Percentiles rank a stretch among this genome's conserved stretches.
Conservation (phyloP, 1,140 invertebrate species). For the Tetramorium parvispinum region DNA sequence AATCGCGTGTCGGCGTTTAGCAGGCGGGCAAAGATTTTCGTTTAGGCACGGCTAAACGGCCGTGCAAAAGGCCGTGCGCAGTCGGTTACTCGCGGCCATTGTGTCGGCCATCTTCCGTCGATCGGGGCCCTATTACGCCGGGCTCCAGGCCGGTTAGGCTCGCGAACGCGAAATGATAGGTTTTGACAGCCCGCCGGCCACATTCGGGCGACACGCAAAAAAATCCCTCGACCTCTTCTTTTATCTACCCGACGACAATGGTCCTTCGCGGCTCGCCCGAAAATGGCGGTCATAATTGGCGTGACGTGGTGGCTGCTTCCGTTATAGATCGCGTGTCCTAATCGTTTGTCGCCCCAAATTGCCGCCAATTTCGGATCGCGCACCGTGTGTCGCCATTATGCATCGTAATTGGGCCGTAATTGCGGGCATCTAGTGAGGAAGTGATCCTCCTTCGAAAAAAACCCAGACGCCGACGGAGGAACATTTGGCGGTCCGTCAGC, state of each 20-base stretch:
- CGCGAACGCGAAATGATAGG: constrained; percentile 54
- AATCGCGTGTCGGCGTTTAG: constrained; percentile 54
- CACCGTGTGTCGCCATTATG: constrained; percentile 59
- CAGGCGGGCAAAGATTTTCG: constrained; percentile 34
- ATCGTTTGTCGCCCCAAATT: constrained; percentile 65
- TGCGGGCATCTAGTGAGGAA: constrained; percentile 58
- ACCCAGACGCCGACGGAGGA: constrained; percentile 23
- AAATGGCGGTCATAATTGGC: constrained; percentile 56
- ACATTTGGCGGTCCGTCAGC: constrained; percentile 38
- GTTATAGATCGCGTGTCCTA: constrained; percentile 63
- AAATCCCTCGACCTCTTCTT: constrained; percentile 25
- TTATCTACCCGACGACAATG: constrained; percentile 33
- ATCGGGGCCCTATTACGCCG: constrained; percentile 33
- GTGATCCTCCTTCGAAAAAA: constrained; percentile 48
- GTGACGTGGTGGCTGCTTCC: constrained; percentile 51
- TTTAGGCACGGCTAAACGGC: constrained; percentile 47
- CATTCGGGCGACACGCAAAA: constrained; percentile 47
- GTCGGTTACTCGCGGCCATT: constrained; percentile 42
- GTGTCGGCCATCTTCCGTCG: constrained; percentile 42
- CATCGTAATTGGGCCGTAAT: constrained; percentile 59
- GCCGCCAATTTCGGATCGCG: constrained; percentile 50
- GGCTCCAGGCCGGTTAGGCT: constrained; percentile 22
- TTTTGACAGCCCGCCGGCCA: constrained; percentile 47
- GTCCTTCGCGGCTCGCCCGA: constrained; percentile 23
- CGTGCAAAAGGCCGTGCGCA: constrained; percentile 1